These are phyloP conservation scores for Epiblema foenella DNA, from an alignment of 2,888 invertebrate genomes.

Conservation along the genomic window DNA sequence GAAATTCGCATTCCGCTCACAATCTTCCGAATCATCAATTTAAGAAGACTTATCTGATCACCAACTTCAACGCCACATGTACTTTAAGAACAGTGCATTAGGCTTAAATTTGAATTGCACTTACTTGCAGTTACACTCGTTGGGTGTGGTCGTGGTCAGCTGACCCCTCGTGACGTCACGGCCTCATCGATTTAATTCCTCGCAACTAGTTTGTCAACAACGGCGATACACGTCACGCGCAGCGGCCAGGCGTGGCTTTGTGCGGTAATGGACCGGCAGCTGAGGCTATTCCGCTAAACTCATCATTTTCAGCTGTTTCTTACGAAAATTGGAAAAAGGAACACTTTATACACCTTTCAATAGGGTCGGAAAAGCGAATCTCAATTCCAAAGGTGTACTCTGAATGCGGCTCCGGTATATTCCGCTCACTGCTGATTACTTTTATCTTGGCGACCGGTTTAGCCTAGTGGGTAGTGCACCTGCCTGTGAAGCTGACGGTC, in stretches of 20 bases:
- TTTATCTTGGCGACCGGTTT: too few species aligned
- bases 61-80: not conserved
- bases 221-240: slow-evolving; percentile 27
- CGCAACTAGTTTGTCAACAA: slow-evolving; percentile 26
- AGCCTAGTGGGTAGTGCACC: too few species aligned
- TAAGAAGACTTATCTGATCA: not conserved
- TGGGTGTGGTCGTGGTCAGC: not conserved
- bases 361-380: too few species aligned
- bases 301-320: not conserved
- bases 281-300: not conserved
- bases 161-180: slow-evolving; percentile 33
- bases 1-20: slow-evolving; percentile 20
- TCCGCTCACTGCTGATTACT: too few species aligned
- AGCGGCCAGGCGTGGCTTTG: slow-evolving; percentile 15
- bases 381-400: too few species aligned
- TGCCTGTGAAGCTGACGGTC: too few species aligned
- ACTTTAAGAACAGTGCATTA: not conserved
- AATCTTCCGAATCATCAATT: not conserved
- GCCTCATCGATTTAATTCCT: slow-evolving; percentile 28
- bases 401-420: too few species aligned
- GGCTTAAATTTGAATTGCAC: not conserved
- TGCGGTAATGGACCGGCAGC: not conserved
- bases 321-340: not conserved
- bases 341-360: not conserved
- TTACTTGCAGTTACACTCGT: not conserved